A percentile compares a stretch with the other conserved stretches of the same genome.
Conservation (phyloP, 2,888 invertebrate genomes). For the Xanthorhoe spadicearia region DNA sequence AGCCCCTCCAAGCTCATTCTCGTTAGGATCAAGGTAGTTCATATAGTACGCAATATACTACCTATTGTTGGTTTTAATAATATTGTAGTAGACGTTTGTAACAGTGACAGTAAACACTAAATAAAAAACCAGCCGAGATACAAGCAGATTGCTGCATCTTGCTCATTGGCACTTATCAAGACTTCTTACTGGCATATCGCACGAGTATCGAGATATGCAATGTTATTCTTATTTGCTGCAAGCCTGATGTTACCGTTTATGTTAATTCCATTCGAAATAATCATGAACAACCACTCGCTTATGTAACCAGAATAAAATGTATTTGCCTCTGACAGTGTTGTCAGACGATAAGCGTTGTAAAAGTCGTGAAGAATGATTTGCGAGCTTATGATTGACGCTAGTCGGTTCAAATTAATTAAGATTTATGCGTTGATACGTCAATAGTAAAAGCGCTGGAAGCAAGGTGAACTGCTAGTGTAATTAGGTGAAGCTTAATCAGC, state of each 20-base stretch:
- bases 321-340: constrained; percentile 29
- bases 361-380: constrained; percentile 27
- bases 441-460: constrained; percentile 13
- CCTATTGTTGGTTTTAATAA: too few species aligned
- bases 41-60: too few species aligned
- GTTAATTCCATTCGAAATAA: constrained; percentile 16
- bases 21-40: too few species aligned
- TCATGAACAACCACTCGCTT: too few species aligned
- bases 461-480: constrained; percentile 12
- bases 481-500: constrained; percentile 4
- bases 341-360: constrained; percentile 2
- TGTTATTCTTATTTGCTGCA: not conserved
- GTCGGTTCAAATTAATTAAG: constrained; percentile 43
- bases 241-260: constrained; percentile 29
- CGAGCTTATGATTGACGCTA: constrained; percentile 43
- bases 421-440: constrained; percentile 41
- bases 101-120: too few species aligned
- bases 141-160: not conserved
- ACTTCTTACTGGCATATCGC: not conserved
- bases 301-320: constrained; percentile 23
- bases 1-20: too few species aligned
- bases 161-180: not conserved
- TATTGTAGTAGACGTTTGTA: too few species aligned
- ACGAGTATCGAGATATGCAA: not conserved
- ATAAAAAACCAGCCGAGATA: too few species aligned